phyloP scores from a whole-genome alignment of 2,797 vertebrate species.

The Macropus fuliginosus region DNA sequence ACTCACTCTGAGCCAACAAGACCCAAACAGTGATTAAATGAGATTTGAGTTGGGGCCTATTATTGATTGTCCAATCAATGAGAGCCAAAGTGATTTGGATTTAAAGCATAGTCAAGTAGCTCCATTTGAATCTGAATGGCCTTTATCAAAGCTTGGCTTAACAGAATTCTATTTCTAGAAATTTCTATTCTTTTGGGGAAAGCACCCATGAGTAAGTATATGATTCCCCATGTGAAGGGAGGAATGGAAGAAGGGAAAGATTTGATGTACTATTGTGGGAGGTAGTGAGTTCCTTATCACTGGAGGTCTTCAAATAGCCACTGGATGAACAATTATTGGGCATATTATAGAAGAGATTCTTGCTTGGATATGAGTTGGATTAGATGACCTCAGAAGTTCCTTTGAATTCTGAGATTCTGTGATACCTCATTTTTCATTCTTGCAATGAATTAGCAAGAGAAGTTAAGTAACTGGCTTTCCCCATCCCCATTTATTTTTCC shows the following conservation, averaged over 20 bases:
- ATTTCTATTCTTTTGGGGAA: neutral
- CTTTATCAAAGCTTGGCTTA: neutral
- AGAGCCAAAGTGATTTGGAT: no score
- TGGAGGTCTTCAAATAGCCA: neutral
- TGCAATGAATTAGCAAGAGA: neutral
- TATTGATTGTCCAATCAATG: no score
- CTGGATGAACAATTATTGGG: neutral
- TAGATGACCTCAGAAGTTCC: neutral
- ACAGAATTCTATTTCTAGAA: neutral
- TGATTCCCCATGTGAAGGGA: no score
- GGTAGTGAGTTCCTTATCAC: neutral
- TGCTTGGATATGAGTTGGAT: neutral
- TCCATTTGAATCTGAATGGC: neutral
- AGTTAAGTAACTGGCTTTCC: neutral
- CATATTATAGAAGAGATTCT: neutral
- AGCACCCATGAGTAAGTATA: no score
- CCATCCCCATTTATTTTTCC: neutral
- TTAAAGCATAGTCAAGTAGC: no score
- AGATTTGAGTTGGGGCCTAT: no score
- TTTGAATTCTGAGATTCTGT: neutral
- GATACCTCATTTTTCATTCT: neutral
- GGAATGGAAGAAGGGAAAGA: no score
- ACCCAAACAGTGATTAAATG: no score
- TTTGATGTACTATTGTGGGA: neutral
- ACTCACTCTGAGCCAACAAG: no score